Conservation (phyloP, 2,888 invertebrate genomes). For the Mythimna lalbum region DNA sequence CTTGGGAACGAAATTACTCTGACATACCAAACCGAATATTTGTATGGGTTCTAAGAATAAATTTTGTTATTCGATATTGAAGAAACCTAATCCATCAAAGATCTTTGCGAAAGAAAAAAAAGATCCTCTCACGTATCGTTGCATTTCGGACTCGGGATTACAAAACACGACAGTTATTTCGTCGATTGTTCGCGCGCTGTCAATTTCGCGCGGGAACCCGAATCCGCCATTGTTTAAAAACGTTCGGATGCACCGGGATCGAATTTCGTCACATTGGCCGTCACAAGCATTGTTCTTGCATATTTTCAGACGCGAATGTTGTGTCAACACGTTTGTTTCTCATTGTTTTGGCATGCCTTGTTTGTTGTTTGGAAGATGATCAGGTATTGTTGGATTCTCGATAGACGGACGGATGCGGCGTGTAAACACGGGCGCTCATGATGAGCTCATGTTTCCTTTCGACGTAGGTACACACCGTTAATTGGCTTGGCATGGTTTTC, state of each 20-base stretch:
- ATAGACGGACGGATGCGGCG: constrained; percentile 53
- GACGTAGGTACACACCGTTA: constrained; percentile 49
- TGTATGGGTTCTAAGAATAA: constrained; percentile 43
- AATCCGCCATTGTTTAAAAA: constrained; percentile 72
- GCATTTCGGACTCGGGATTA: constrained; percentile 58
- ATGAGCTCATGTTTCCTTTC: constrained; percentile 60
- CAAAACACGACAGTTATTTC: constrained; percentile 66
- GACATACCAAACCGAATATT: constrained; percentile 50
- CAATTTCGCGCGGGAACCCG: constrained; percentile 69
- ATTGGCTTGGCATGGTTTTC: constrained; percentile 58
- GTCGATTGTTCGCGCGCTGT: constrained; percentile 69
- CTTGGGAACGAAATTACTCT: constrained; percentile 56
- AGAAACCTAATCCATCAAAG: constrained; percentile 44
- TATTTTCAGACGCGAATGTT: constrained; percentile 69
- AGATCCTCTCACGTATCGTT: constrained; percentile 48
- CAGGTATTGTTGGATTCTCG: constrained; percentile 65
- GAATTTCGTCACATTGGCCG: constrained; percentile 77
- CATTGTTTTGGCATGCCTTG: constrained; percentile 67
- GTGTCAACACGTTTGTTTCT: constrained; percentile 73
- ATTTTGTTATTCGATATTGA: constrained; percentile 47
- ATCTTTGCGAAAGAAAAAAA: constrained; percentile 44
- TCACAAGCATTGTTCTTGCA: constrained; percentile 76
- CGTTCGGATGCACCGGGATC: constrained; percentile 75
- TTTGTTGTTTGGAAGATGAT: constrained; percentile 64
- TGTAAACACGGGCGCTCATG: constrained; percentile 55